phyloP scores from a whole-genome alignment of 2,888 invertebrate species.

The Marronus borbonicus region DNA sequence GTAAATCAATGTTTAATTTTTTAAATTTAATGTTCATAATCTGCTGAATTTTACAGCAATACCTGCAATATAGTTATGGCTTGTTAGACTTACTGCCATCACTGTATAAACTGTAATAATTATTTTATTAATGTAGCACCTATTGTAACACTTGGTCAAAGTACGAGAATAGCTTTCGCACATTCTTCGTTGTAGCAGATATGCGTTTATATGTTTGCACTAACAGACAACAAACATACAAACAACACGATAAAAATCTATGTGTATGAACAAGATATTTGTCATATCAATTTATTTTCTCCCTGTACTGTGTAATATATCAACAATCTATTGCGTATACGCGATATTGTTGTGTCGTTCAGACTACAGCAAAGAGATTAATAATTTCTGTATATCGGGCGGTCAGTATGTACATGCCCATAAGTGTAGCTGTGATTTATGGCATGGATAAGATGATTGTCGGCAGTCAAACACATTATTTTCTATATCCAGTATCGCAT shows the following conservation, averaged over 20 bases:
- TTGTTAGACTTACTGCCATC: too few species aligned
- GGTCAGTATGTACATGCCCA: slow-evolving; percentile 31
- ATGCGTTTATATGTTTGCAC: too few species aligned
- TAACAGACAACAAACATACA: background rate
- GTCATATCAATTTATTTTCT: slow-evolving; percentile 21
- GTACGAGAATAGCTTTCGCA: too few species aligned
- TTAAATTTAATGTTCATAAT: too few species aligned
- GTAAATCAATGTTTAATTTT: too few species aligned
- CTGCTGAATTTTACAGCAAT: too few species aligned
- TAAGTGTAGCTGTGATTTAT: slow-evolving; percentile 41
- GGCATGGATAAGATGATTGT: slow-evolving; percentile 33
- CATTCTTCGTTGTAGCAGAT: too few species aligned
- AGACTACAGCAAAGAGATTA: slow-evolving; percentile 31
- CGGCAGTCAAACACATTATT: slow-evolving; percentile 38
- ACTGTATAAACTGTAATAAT: too few species aligned
- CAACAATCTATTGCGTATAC: slow-evolving; percentile 22
- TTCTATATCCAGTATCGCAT: slow-evolving; percentile 28
- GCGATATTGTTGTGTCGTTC: slow-evolving; percentile 27
- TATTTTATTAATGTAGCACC: too few species aligned
- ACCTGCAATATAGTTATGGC: too few species aligned
- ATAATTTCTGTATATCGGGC: slow-evolving; percentile 32
- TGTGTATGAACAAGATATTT: background rate
- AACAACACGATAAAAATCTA: slow-evolving; percentile 2
- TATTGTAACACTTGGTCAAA: too few species aligned
- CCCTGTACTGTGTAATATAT: slow-evolving; percentile 17